Evolutionary conservation across 2,888 invertebrate species (phyloP).

Genomic region (Druceiella hillmani): DNA sequence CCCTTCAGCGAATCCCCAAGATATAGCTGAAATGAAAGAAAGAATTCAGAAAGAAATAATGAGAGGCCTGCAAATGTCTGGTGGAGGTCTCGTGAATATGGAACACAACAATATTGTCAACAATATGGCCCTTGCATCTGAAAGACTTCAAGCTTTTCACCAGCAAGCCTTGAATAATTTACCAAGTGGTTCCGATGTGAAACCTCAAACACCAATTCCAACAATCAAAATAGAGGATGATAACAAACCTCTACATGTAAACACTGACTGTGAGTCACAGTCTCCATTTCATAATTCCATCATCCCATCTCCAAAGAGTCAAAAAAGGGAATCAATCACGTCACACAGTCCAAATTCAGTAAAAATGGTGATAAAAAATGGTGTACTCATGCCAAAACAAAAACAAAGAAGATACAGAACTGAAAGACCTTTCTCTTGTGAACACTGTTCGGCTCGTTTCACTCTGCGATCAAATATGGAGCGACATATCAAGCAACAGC

Average conservation of each 20-base stretch:
- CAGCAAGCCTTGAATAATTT: conserved; percentile 22
- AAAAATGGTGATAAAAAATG: conserved; percentile 88
- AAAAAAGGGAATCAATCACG: conserved; percentile 43
- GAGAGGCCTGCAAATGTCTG: conserved; percentile 61
- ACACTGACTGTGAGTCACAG: too few relatives aligned
- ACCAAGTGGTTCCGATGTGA: conserved; percentile 31
- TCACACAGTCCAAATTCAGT: conserved; percentile 59
- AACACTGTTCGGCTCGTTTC: conserved; percentile 85
- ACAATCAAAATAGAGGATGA: conserved; percentile 41
- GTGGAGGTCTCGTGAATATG: conserved; percentile 55
- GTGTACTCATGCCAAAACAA: conserved; percentile 85
- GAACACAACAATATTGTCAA: conserved; percentile 26
- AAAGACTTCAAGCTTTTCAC: conserved; percentile 26
- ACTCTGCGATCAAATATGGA: conserved; percentile 94
- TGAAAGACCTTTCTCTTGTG: conserved; percentile 86
- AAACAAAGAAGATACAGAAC: conserved; percentile 87
- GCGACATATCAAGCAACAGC: conserved; percentile 89
- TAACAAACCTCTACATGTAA: conserved; percentile 41
- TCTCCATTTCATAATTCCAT: conserved; percentile 24
- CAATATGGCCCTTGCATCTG: conserved; percentile 19
- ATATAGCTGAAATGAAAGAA: conserved; percentile 63
- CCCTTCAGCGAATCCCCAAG: conserved; percentile 46
- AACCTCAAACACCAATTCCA: conserved; percentile 44
- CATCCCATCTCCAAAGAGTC: conserved; percentile 41
- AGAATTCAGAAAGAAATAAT: conserved; percentile 61